Evolutionary conservation across 2,888 invertebrate genomes (phyloP).

Genomic region (Dione juno): DNA sequence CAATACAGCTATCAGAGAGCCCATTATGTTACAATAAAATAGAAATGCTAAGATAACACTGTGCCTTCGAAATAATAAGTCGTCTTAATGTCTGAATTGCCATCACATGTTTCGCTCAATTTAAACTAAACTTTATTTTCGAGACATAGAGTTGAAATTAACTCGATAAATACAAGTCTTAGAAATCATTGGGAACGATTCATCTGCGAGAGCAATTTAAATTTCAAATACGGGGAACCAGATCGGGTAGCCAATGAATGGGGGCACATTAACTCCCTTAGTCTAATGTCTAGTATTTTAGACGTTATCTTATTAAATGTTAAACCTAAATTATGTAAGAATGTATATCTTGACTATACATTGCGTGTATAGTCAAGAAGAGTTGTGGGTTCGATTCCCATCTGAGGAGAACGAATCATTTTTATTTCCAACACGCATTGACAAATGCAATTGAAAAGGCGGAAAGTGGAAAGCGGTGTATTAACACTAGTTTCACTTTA

Average conservation of each 20-base stretch:
- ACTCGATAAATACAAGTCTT: slow-evolving; percentile 32
- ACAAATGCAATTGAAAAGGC: no score
- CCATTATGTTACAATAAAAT: slow-evolving; percentile 39
- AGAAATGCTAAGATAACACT: slow-evolving; percentile 46
- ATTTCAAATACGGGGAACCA: slow-evolving; percentile 78
- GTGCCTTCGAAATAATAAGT: slow-evolving; percentile 45
- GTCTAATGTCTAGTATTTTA: slow-evolving; percentile 35
- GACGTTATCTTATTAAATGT: slow-evolving; percentile 28
- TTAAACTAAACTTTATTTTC: slow-evolving; percentile 25
- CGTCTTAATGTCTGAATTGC: slow-evolving; percentile 42
- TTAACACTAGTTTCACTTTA: no score
- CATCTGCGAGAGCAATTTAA: slow-evolving; percentile 72
- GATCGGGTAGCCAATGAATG: slow-evolving; percentile 72
- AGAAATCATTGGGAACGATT: slow-evolving; percentile 61
- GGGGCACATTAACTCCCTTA: slow-evolving; percentile 49
- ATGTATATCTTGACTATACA: no score
- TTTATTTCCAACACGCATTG: no score
- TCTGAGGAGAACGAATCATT: no score
- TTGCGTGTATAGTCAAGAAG: not conserved
- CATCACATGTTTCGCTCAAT: slow-evolving; percentile 29
- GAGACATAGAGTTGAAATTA: slow-evolving; percentile 29
- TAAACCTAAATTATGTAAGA: slow-evolving; percentile 3
- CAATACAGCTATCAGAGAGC: slow-evolving; percentile 32
- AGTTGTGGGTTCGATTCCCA: no score
- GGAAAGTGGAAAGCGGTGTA: no score